Conservation (phyloP, 2,888 invertebrate genomes). For the Volucella bombylans region DNA sequence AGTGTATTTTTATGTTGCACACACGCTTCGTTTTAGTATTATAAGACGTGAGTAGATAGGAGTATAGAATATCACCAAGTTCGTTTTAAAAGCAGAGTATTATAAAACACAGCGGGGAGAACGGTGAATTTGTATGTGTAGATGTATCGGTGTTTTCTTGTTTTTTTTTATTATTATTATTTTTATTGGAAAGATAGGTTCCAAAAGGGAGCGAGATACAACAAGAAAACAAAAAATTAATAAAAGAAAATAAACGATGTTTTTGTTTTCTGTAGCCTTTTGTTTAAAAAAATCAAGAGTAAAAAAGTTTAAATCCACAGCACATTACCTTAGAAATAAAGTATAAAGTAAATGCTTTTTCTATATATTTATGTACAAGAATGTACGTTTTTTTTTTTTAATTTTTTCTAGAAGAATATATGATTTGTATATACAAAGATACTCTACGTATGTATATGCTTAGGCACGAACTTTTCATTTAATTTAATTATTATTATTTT, state of each 20-base stretch:
- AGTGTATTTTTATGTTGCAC: conserved; percentile 57
- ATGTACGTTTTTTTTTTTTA: not conserved
- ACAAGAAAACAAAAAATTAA: not conserved
- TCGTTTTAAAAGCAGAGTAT: conserved; percentile 9
- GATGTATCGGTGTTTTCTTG: not conserved
- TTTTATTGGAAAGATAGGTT: conserved; percentile 33
- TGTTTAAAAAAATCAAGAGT: conserved; percentile 51
- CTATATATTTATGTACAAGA: conserved; percentile 12
- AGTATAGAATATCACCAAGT: conserved; percentile 44
- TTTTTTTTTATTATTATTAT: no score
- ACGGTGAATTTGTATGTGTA: conserved; percentile 15
- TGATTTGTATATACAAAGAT: conserved; percentile 51
- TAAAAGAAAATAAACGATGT: conserved; percentile 13
- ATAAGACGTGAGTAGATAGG: no score
- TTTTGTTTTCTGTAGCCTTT: conserved; percentile 14
- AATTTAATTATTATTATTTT: no score
- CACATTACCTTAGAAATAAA: conserved; percentile 35
- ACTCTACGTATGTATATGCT: conserved; percentile 55
- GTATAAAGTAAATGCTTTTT: conserved; percentile 47
- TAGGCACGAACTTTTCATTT: conserved; percentile 64
- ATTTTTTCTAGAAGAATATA: conserved; percentile 46
- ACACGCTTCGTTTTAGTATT: conserved; percentile 14
- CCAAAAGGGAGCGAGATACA: conserved; percentile 38
- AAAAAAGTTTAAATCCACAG: conserved; percentile 54
- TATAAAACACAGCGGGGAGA: conserved; percentile 13